Percentiles rank a stretch among this genome's conserved stretches.
phyloP scores from a whole-genome alignment of 2,113 vertebrate genomes.

The Gallinago paraguaiae region DNA sequence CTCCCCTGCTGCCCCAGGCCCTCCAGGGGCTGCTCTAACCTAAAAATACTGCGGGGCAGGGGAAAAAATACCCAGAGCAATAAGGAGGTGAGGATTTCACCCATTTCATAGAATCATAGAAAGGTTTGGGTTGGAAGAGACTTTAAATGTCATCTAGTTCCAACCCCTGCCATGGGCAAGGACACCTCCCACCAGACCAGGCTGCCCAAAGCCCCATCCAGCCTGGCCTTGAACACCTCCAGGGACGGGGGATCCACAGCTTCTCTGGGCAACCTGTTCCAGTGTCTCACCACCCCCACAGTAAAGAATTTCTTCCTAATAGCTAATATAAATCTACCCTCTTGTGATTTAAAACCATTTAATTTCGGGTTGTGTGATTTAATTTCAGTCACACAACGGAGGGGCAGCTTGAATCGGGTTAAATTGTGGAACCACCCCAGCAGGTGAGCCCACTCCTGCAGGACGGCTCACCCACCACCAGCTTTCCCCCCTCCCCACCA shows the following conservation, averaged over 20 bases:
- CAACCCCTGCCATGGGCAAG: neutral
- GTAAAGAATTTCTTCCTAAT: neutral
- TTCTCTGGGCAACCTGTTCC: neutral
- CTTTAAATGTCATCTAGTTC: neutral
- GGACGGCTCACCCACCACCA: accelerated
- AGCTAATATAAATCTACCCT: neutral
- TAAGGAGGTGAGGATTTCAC: neutral
- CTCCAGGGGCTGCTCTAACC: neutral
- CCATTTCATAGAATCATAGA: neutral
- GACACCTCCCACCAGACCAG: neutral
- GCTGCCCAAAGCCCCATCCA: neutral
- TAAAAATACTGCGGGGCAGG: neutral
- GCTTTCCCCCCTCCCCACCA: too few relatives aligned
- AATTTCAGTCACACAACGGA: neutral
- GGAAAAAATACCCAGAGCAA: neutral
- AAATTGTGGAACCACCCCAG: neutral
- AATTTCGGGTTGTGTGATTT: neutral
- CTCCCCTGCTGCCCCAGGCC: neutral
- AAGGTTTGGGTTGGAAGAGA: neutral
- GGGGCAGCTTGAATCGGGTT: neutral
- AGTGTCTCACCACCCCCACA: neutral
- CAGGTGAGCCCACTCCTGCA: neutral
- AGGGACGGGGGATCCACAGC: neutral
- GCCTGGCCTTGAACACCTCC: neutral
- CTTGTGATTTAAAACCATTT: neutral